Base-by-base conservation (phyloP, 2,888 invertebrate genomes). In the Ophion ellenae region DNA sequence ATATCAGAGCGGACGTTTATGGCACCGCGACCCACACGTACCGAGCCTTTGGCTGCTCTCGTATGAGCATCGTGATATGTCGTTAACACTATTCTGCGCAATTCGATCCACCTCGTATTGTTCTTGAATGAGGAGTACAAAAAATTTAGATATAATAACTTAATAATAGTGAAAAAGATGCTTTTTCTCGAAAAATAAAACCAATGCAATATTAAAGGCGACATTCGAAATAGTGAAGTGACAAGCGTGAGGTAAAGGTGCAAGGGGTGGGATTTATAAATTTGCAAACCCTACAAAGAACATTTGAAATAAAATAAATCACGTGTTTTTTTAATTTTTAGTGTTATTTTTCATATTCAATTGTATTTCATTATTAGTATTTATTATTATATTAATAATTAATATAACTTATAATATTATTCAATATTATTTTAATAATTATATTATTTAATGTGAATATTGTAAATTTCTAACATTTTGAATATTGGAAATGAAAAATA, bases 1-100 rank as follows among this genome's bases (percentile, higher is more conserved):
- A 87, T 86, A 86, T 87, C 74, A 64, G 85, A 81, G 78, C 69
- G 59, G 87, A 86, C 87, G 81, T 87, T 87, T 86, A 87, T 83
- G 86, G 80, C 83, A 79, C 79, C 69, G 77, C 85, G 77, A 53
- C 88, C 88, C 87, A 88, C 88, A 85, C 84, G 40, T 36, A 63
- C 24, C 40, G 7, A 17, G 53, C 53, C 53, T 47, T 5, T 17
- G 57, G 32, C 28, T 36, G n/a, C 45, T 57, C 9, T 67, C n/a
- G 63, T 53, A 78, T 45, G 77, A 71, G 78, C 20, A 57, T 75
- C 76, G 64, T 28, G 67, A 75, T 77, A 67, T 67, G 53, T 78
- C 70, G 45, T 66, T 77, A 36, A 24, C 36, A 10, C 69, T 63
- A 79, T 53, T 67, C 17, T 67, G 53, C 20, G 47, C 45, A 67